Base-by-base conservation (phyloP, 2,888 invertebrate genomes). In the Steinernema hermaphroditum region DNA sequence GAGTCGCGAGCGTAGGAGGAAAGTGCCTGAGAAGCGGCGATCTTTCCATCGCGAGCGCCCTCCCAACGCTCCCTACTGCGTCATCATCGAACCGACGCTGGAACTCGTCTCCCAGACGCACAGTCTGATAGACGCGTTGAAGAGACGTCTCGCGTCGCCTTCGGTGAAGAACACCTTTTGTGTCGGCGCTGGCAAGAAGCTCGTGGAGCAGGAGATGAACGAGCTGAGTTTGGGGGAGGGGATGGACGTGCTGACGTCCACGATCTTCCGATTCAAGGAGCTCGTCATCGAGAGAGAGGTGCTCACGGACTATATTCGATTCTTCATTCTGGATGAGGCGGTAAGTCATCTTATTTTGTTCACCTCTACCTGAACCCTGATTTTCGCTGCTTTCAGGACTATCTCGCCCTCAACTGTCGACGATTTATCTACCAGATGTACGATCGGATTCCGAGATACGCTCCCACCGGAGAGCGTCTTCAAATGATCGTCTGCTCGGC, bases 401-500 rank as follows among this genome's bases (percentile, higher is more conserved):
- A 77, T 68, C 79, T 80, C 68, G 71, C 77, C 57, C 77, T 72
- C 32, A 78, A 75, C 86, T 87, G 76, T 50, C 74, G 46, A 16
- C 29, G 49, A 19, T 69, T 96, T 44, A 94, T 98, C 74, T 93
- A 94, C 83, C 88, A 92, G 19, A 88, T 97, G 0, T 94, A 98
- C 87, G 90, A 90, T 70, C 92, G 93, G 89, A 96, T 98, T 85
- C 97, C 97, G 0, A 94, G 96, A 89, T 91, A 96, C 73, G 93
- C 94, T 0, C 90, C 92, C 0, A 96, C 96, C 87, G 96, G 96
- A 0, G 91, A 92, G 54, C 90, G 96, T n/a, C 80, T 86, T 27
- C 88, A 90, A 88, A 97, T 98, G 96, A 92, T 99, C 46, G 97
- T 98, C 24, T 98, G 98, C 86, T 97, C 97, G 0, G 98, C 98